A percentile compares a stretch with the other conserved stretches of the same genome.
phyloP scores from a whole-genome alignment of 2,888 invertebrate genomes.

The Pandemis corylana region DNA sequence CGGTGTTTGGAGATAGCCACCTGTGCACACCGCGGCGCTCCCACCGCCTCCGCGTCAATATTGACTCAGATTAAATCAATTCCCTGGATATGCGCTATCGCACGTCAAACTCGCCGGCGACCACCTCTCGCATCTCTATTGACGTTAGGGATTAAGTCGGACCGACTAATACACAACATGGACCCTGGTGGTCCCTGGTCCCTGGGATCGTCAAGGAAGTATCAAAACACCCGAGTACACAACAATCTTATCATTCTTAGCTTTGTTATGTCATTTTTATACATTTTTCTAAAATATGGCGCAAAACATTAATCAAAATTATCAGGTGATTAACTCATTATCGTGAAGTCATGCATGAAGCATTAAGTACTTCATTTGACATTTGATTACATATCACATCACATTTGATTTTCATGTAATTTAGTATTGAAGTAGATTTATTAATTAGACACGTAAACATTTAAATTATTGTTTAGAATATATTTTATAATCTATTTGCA shows the following conservation, averaged over 20 bases:
- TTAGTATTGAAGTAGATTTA: too few species aligned
- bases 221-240: not conserved
- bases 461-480: not conserved
- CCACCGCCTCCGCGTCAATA: conserved; percentile 77
- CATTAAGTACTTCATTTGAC: not conserved
- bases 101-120: conserved; percentile 50
- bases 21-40: conserved; percentile 79
- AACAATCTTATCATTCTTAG: not conserved
- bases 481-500: not conserved
- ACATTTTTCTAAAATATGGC: not conserved
- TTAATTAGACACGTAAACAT: too few species aligned
- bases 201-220: not conserved
- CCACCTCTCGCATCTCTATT: conserved; percentile 3
- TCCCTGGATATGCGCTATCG: conserved; percentile 70
- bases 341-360: not conserved
- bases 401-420: too few species aligned
- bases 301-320: not conserved
- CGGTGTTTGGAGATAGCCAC: conserved; percentile 58
- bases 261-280: too few species aligned
- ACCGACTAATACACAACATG: conserved; percentile 1
- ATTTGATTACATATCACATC: too few species aligned
- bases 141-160: conserved; percentile 3
- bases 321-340: not conserved
- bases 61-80: conserved; percentile 81
- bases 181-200: too few species aligned